These are phyloP conservation scores for Aphelenchoides bicaudatus DNA, from an alignment of 2,888 invertebrate genomes.

Conservation along the genomic window DNA sequence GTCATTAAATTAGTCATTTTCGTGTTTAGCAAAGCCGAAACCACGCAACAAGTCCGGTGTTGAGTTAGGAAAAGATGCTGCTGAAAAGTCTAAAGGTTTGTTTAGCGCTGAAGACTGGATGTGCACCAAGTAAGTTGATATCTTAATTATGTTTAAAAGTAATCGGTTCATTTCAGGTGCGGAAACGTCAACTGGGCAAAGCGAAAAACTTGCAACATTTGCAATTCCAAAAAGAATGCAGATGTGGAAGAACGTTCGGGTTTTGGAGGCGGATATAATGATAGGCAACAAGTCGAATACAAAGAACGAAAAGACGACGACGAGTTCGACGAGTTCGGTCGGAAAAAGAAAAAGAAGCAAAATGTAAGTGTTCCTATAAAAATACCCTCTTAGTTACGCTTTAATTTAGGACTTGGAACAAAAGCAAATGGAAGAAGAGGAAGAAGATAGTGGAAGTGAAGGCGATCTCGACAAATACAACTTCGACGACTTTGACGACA, in stretches of 20 bases:
- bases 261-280: slow-evolving; percentile 66
- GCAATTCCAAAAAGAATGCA: slow-evolving; percentile 94
- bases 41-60: slow-evolving; percentile 66
- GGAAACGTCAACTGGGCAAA: slow-evolving; percentile 99
- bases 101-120: slow-evolving; percentile 99
- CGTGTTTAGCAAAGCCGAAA: slow-evolving; percentile 60
- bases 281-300: slow-evolving; percentile 76
- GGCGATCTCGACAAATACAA: slow-evolving; percentile 54
- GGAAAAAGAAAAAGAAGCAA: slow-evolving; percentile 46
- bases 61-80: slow-evolving; percentile 95
- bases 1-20: neutral
- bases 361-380: neutral
- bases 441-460: slow-evolving; percentile 45
- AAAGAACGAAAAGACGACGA: slow-evolving; percentile 80
- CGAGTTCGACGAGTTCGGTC: slow-evolving; percentile 80
- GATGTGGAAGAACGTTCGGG: slow-evolving; percentile 75
- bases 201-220: slow-evolving; percentile 91
- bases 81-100: slow-evolving; percentile 82
- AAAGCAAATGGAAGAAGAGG: slow-evolving; percentile 17
- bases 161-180: slow-evolving; percentile 69
- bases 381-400: neutral
- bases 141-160: slow-evolving; percentile 19
- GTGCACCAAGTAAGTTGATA: slow-evolving; percentile 74
- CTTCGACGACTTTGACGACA: slow-evolving; percentile 45
- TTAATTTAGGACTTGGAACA: neutral